Conservation (phyloP, 2,113 vertebrate genomes). For the Abramis brama region DNA sequence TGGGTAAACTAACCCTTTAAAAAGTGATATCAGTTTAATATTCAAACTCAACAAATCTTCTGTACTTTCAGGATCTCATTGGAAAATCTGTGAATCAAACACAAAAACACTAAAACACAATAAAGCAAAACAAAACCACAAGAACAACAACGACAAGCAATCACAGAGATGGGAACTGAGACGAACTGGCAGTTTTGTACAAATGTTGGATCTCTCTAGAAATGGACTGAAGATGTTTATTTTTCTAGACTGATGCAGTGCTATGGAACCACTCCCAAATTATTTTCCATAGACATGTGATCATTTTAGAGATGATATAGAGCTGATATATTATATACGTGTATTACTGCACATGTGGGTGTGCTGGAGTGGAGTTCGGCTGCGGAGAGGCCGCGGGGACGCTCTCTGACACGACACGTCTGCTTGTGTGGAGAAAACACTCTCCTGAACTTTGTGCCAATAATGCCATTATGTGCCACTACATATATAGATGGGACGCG, state of each 20-base stretch:
- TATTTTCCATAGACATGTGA: constrained; percentile 71
- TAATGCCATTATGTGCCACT: constrained; percentile 99
- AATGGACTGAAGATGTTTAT: constrained; percentile 94
- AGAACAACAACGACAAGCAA: constrained; percentile 40
- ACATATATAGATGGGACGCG: constrained; percentile 78
- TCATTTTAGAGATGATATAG: constrained; percentile 72
- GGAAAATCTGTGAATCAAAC: constrained; percentile 86
- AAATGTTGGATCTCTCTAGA: constrained; percentile 83
- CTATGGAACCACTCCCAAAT: constrained; percentile 65
- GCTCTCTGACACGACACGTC: constrained; percentile 69
- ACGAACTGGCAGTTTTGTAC: constrained; percentile 82
- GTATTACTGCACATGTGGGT: constrained; percentile 68
- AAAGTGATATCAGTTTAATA: not conserved
- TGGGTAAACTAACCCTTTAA: not conserved
- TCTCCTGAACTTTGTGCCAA: constrained; percentile 96
- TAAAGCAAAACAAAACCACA: constrained; percentile 63
- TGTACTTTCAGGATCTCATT: constrained; percentile 83
- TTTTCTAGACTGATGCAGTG: constrained; percentile 89
- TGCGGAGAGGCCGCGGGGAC: constrained; percentile 56
- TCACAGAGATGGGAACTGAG: constrained; percentile 26
- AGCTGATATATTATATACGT: constrained; percentile 68
- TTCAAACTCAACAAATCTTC: constrained; percentile 57
- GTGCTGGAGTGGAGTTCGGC: constrained; percentile 38
- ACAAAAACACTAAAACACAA: constrained; percentile 68
- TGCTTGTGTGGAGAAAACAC: constrained; percentile 74